phyloP scores from a whole-genome alignment of 2,113 vertebrate genomes.

The Calyptomena viridis region DNA sequence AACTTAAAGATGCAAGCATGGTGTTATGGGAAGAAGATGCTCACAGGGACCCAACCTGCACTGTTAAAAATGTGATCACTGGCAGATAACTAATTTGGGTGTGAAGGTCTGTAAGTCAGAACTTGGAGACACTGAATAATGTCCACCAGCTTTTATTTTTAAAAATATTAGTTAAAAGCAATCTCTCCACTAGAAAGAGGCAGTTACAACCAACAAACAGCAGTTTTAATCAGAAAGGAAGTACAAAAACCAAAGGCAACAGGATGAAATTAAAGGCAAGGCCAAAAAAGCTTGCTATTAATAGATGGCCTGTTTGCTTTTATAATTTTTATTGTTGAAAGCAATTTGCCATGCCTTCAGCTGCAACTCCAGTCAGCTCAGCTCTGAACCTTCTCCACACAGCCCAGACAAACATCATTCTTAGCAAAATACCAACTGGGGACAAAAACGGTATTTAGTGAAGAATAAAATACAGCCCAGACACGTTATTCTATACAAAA shows the following conservation, averaged over 20 bases:
- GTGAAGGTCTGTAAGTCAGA: neutral
- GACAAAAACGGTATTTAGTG: neutral
- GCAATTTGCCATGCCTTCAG: neutral
- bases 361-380: neutral
- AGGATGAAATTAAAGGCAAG: slow-evolving; percentile 9
- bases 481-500: rapidly evolving
- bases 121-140: neutral
- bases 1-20: rapidly evolving
- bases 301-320: neutral
- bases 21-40: neutral
- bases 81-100: neutral
- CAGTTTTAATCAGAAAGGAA: neutral
- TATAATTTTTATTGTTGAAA: neutral
- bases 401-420: neutral
- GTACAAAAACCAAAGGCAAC: neutral
- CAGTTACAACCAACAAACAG: neutral
- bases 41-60: neutral
- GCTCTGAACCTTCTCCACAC: neutral
- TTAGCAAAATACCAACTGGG: neutral
- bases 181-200: neutral
- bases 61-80: rapidly evolving
- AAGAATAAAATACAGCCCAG: neutral
- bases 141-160: neutral
- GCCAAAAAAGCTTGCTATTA: slow-evolving; percentile 13
- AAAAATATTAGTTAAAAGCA: neutral